Evolutionary conservation across 1,140 invertebrate genomes (phyloP), one percentile per base, ranked within the genome.

Genomic region (Euura saliciscinereae): DNA sequence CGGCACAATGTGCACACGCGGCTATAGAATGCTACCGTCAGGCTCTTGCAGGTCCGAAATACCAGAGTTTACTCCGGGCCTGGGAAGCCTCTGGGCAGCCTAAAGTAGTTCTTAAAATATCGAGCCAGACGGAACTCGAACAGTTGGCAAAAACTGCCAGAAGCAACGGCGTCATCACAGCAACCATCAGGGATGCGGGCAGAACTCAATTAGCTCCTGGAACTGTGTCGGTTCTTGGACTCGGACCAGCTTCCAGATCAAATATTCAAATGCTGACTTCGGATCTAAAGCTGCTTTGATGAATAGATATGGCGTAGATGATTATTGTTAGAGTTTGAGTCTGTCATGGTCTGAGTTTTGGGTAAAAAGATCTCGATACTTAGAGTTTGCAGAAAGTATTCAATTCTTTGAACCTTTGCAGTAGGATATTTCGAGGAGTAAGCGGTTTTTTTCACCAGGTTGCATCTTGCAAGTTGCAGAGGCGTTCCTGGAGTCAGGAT

Each of bases 1-100:
- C 93, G n/a, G 91, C 94, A 13, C 95, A 95, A 84, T 95, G 93
- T 87, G 91, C 93, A 44, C 95, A 96, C 87, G 95, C 94, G 43
- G 92, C 95, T 65, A 81, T 92, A 68, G 86, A 88, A 75, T 93
- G 92, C 78, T 94, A 91, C 78, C 89, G 91, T 78, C 84, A 86
- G 77, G 84, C 90, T 5, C 76, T 82, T 0, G 75, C 76, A 2
- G 75, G 43, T 45, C 79, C 86, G 69, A 85, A 82, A 4, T 84
- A 89, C 65, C 84, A 85, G 13, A 77, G 86, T 8, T 77, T 90
- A 43, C 82, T 94, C 2, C 87, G 90, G 68, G 77, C 85, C 6
- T 97, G 95, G 95, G 85, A 91, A 74, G 76, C 77, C 2, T 78
- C 79, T 65, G 95, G 94, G 0, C 94, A 96, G 82, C 91, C 93